Conservation (phyloP, 37 sponge, comb jelly and placozoan genomes). For the Petrosia ficiformis region DNA sequence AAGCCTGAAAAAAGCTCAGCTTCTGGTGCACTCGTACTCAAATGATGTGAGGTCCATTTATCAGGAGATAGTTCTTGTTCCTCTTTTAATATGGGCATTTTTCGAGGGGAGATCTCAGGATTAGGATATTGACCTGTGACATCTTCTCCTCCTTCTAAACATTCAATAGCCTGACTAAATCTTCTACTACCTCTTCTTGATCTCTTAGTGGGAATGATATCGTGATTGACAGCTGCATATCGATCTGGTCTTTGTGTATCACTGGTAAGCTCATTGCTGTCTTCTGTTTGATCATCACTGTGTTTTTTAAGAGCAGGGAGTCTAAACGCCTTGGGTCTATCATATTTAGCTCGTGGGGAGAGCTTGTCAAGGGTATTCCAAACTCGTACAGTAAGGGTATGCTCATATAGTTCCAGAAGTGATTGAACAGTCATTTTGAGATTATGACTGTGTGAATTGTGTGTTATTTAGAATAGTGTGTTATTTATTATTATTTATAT, state of each 20-base stretch:
- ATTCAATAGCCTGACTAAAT: no score
- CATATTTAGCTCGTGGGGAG: conserved; percentile 68
- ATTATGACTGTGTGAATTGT: conserved; percentile 31
- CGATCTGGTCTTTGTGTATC: neutral
- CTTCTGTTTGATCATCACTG: neutral
- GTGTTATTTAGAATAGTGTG: neutral
- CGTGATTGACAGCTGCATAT: neutral
- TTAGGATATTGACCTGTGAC: no score
- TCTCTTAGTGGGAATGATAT: no score
- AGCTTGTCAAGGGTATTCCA: conserved; percentile 79
- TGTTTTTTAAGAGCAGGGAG: conserved; percentile 25
- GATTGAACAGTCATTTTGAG: conserved; percentile 47
- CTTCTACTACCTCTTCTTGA: no score
- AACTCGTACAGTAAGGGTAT: conserved; percentile 63
- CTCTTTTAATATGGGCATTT: no score
- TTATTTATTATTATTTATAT: neutral
- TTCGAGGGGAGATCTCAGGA: no score
- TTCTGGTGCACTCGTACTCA: no score
- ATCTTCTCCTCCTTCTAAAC: no score
- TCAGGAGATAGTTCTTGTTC: no score
- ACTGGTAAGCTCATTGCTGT: neutral
- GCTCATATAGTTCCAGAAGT: conserved; percentile 67
- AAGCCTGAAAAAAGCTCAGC: no score
- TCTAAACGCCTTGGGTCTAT: conserved; percentile 87
- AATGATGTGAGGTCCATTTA: no score